Base-by-base conservation (phyloP, 1,140 invertebrate species). In the Polypedilum pembai region DNA sequence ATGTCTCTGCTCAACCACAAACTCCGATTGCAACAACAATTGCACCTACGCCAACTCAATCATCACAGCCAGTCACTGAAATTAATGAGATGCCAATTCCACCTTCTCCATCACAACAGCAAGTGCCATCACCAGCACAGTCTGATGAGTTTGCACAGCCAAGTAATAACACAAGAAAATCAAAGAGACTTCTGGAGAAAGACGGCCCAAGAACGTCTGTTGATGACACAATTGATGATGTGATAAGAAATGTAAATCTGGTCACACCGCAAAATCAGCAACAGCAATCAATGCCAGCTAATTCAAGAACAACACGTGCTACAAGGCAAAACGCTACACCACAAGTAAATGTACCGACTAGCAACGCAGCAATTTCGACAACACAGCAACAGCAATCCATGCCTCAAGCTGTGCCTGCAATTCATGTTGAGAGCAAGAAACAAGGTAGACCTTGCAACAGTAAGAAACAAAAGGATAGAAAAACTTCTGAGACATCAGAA, bases 181-280 rank as follows among this genome's bases (percentile, higher is more conserved):
- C 92, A 0, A 86, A 91, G 74, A 84, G 93, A 76, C 79, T 94
- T 21, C 89, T 90, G 76, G 91, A 94, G 80, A 91, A 90, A 79
- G 92, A 93, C 80, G 87, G 87, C 7, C 80, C 80, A 56, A 83
- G 90, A 74, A 92, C 86, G 73, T 91, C 91, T 0, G 86, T 94
- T 0, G 93, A 94, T 81, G 93, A 95, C 77, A 87, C 91, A 0
- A 94, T 95, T 76, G 94, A 95, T 75, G 93, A 95, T 78, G 91
- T 94, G 2, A 87, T 93, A 0, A 87, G 91, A 76, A 56, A 56
- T 33, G 24, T 33, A 1, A 88, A 90, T 76, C 79, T 87, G 0
- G 77, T 79, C 8, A 78, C 82, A 1, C 82, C 74, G 79, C 82
- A 33, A 73, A 81, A 76, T 74, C 76, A 45, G 75, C 78, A 75